Evolutionary conservation across 2,797 vertebrate species (phyloP).

Genomic region (Malacoraja senta): DNA sequence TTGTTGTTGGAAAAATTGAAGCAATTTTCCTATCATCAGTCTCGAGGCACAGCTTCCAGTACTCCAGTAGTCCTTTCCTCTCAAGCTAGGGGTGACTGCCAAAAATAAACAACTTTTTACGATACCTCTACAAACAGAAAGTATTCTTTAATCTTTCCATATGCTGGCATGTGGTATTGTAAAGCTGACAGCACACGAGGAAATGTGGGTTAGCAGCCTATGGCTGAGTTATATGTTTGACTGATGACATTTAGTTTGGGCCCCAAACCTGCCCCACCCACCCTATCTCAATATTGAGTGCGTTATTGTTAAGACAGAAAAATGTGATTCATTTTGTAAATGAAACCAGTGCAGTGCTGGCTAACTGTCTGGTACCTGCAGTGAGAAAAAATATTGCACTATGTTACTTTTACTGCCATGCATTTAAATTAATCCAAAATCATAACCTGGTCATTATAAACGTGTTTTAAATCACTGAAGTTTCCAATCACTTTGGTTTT

Average conservation of each 20-base stretch:
- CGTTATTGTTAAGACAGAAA: slow-evolving; percentile 29
- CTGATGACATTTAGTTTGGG: slow-evolving; percentile 28
- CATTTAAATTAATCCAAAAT: slow-evolving; percentile 25
- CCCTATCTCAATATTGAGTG: neutral
- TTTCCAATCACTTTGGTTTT: slow-evolving; percentile 26
- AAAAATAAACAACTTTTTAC: slow-evolving; percentile 21
- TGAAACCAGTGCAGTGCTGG: slow-evolving; percentile 33
- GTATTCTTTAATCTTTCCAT: slow-evolving; percentile 33
- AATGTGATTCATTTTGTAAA: slow-evolving; percentile 31
- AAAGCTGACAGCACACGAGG: slow-evolving; percentile 15
- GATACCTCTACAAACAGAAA: slow-evolving; percentile 38
- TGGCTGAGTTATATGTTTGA: slow-evolving; percentile 26
- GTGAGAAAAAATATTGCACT: slow-evolving; percentile 34
- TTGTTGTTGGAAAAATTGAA: slow-evolving; percentile 29
- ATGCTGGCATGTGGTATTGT: slow-evolving; percentile 35
- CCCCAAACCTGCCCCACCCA: neutral
- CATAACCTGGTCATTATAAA: neutral
- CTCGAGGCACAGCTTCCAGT: slow-evolving; percentile 9
- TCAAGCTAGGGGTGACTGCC: slow-evolving; percentile 27
- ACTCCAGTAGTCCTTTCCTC: neutral
- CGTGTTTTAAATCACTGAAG: neutral
- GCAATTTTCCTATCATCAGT: neutral
- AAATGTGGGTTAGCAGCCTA: slow-evolving; percentile 13
- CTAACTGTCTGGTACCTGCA: slow-evolving; percentile 30
- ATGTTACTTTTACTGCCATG: slow-evolving; percentile 37